These are phyloP conservation scores for Centropus bengalensis DNA, from an alignment of 2,113 vertebrate species.

Conservation along the genomic window DNA sequence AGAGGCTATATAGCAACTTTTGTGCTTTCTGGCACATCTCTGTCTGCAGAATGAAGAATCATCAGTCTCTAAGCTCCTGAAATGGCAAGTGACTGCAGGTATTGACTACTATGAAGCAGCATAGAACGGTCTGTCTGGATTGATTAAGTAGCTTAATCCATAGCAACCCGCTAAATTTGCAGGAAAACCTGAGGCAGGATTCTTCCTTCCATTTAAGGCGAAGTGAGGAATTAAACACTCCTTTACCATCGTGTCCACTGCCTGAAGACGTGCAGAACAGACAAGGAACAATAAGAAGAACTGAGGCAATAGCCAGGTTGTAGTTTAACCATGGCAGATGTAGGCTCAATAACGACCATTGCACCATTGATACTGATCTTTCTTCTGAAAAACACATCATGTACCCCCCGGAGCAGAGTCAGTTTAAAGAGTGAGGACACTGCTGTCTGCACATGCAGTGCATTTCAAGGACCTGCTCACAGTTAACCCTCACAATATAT, in stretches of 20 bases:
- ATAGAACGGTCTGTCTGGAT: conserved; percentile 46
- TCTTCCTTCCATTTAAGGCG: conserved; percentile 32
- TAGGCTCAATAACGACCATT: fast-evolving
- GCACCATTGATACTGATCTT: background rate
- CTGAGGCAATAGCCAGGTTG: background rate
- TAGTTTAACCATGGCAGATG: background rate
- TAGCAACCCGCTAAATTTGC: conserved; percentile 34
- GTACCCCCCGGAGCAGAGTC: background rate
- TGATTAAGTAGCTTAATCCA: conserved; percentile 70
- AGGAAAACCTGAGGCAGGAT: conserved; percentile 56
- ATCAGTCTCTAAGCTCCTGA: conserved; percentile 63
- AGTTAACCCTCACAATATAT: background rate
- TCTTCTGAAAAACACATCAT: background rate
- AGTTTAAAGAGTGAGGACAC: background rate
- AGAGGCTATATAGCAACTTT: conserved; percentile 59
- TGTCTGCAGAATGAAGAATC: conserved; percentile 14
- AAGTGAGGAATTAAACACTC: conserved; percentile 10
- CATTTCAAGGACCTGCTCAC: background rate
- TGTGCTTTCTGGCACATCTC: conserved; percentile 45
- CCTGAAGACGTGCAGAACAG: background rate
- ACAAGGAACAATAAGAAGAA: background rate
- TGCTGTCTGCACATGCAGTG: background rate
- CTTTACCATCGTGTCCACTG: background rate
- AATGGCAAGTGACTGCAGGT: conserved; percentile 64
- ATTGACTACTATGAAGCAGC: conserved; percentile 42